phyloP scores from a whole-genome alignment of 2,797 vertebrate species.

The Etheostoma perlongum region DNA sequence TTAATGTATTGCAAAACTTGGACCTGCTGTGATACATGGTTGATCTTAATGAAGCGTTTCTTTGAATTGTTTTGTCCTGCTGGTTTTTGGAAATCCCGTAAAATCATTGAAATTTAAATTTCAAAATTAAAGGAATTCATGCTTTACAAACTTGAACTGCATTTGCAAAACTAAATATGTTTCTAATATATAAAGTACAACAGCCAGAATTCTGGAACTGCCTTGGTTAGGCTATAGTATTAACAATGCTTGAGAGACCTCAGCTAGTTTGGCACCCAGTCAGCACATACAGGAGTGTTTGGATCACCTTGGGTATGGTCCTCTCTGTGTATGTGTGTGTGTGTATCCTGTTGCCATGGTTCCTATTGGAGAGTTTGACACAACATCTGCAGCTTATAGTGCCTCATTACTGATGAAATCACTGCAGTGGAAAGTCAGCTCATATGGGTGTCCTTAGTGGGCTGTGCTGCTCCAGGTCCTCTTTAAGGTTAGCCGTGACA shows the following conservation, averaged over 20 bases:
- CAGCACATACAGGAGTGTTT: conserved; percentile 79
- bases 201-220: conserved; percentile 40
- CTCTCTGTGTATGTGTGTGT: conserved; percentile 46
- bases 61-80: conserved; percentile 58
- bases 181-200: conserved; percentile 55
- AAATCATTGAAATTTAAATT: conserved; percentile 48
- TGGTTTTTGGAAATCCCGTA: conserved; percentile 55
- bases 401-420: conserved; percentile 85
- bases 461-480: conserved; percentile 74
- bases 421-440: conserved; percentile 83
- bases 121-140: conserved; percentile 57
- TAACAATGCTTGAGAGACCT: conserved; percentile 65
- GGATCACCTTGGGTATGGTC: conserved; percentile 81
- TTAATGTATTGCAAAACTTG: conserved; percentile 34
- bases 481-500: conserved; percentile 78
- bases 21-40: conserved; percentile 37
- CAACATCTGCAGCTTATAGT: conserved; percentile 86
- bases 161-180: conserved; percentile 60
- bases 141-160: conserved; percentile 36
- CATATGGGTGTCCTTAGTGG: conserved; percentile 82
- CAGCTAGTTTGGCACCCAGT: conserved; percentile 67
- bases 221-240: conserved; percentile 57
- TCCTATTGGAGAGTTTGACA: conserved; percentile 77
- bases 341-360: conserved; percentile 73
- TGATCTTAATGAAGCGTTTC: conserved; percentile 39